Base-by-base conservation (phyloP, 2,797 vertebrate species). In the Vespertilio murinus region DNA sequence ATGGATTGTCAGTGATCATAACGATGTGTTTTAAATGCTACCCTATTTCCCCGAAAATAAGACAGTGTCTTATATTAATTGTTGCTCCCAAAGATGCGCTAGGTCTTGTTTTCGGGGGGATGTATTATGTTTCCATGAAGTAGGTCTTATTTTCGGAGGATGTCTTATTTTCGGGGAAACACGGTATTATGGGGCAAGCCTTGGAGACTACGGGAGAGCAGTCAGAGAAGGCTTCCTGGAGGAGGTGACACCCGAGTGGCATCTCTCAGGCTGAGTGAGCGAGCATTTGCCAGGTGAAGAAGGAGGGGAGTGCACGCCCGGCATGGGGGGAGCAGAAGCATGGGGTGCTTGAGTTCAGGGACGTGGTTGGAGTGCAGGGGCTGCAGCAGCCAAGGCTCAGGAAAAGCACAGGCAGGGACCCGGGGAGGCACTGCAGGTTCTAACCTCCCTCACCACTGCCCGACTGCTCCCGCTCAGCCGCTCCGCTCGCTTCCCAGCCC, bases 221-320 rank as follows among this genome's bases (percentile, higher is more conserved):
- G 69, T 69, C 52, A 35, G 73, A 84, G 78, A 52, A 71, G 85
- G 54, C 91, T 92, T 81, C 70, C 61, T 56, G 71, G 81, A 75
- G 75, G 79, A 7, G 14, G 45, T 61, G 80, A 35, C 25, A 45
- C 30, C 42, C 3, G n/a, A 18, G 17, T 2, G 25, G 16, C 6
- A 8, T 49, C 38, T 91, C 42, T 75, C 10, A 59, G 45, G 45
- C 40, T 3, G 28, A 33, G 47, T 12, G 33, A 42, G 35, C 33
- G 33, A 42, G 35, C 33, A 28, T 54, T 25, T 64, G 11, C 35
- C 69, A 78, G 49, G 33, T 69, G 61, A 49, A 88, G 70, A 17
- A 84, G 65, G 49, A 77, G 54, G 25, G 22, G 81, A 16, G 17
- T 14, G 13, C n/a, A 2, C 25, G 40, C 35, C 42, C n/a, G 80